phyloP scores from a whole-genome alignment of 2,797 vertebrate genomes.

The Morelia viridis region DNA sequence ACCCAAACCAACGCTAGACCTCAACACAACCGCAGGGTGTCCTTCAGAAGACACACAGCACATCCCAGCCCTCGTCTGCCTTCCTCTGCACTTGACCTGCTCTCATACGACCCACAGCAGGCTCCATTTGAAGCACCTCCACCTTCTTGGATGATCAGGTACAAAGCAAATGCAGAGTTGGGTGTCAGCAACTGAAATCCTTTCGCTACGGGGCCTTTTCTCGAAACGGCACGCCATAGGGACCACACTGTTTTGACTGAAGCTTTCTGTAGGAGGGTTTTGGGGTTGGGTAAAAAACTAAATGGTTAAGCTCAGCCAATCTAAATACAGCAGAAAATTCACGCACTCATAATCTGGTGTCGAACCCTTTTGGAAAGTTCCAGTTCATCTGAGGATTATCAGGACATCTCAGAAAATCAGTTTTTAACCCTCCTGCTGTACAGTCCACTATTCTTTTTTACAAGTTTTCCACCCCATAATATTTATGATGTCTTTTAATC shows the following conservation, averaged over 20 bases:
- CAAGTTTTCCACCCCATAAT: not conserved
- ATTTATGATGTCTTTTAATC: not conserved
- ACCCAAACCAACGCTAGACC: too few species aligned
- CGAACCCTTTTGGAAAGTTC: not conserved
- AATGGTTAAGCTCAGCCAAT: not conserved
- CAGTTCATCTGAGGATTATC: not conserved
- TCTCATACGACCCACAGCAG: not conserved
- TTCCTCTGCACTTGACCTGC: not conserved
- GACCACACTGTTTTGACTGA: not conserved
- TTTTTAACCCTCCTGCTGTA: not conserved
- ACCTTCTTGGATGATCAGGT: not conserved
- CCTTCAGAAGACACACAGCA: too few species aligned
- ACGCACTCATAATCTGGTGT: not conserved
- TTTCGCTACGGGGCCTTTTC: not conserved
- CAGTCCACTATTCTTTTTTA: not conserved
- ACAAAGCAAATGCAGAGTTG: not conserved
- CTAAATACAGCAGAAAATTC: not conserved
- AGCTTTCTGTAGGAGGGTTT: not conserved
- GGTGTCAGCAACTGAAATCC: not conserved
- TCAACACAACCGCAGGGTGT: too few species aligned
- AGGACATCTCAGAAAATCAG: not conserved
- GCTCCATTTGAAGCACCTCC: not conserved
- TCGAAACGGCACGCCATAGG: not conserved
- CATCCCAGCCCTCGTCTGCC: too few species aligned
- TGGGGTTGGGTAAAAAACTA: not conserved